Percentiles rank a stretch among this genome's conserved stretches.
phyloP scores from a whole-genome alignment of 2,113 vertebrate genomes.

The Sakesphorus luctuosus region DNA sequence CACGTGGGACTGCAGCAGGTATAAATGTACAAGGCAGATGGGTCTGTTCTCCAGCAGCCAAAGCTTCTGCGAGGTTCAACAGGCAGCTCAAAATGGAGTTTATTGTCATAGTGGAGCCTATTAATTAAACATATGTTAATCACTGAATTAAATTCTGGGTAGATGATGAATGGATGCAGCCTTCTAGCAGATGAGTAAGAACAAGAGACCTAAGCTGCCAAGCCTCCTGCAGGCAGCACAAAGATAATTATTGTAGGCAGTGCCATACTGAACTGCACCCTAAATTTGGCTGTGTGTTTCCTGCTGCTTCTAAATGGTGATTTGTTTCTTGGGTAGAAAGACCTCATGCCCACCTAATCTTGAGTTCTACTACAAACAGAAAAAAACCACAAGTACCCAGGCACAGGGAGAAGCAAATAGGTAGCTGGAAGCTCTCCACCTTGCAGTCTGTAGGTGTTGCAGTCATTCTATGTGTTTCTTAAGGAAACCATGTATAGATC shows the following conservation, averaged over 20 bases:
- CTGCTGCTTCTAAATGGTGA: neutral
- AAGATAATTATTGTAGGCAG: neutral
- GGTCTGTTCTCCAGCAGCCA: conserved; percentile 10
- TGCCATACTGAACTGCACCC: neutral
- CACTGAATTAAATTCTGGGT: neutral
- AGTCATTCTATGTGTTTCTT: neutral
- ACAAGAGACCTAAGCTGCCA: neutral
- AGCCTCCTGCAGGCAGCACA: neutral
- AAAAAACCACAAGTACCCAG: neutral
- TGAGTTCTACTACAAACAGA: neutral
- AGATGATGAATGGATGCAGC: conserved; percentile 5
- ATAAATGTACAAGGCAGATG: neutral
- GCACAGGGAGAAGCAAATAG: neutral
- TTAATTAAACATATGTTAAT: conserved; percentile 42
- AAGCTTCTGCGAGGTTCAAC: neutral
- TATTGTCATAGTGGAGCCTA: neutral
- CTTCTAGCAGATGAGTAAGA: neutral
- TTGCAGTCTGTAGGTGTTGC: neutral
- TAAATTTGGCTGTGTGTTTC: neutral
- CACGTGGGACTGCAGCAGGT: neutral
- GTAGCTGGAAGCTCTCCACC: neutral
- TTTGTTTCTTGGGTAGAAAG: neutral
- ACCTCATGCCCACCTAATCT: neutral
- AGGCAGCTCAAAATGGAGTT: conserved; percentile 1
- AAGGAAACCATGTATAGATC: neutral